These are phyloP conservation scores for Triplophysa dalaica DNA, from an alignment of 2,113 vertebrate species.

Conservation along the genomic window DNA sequence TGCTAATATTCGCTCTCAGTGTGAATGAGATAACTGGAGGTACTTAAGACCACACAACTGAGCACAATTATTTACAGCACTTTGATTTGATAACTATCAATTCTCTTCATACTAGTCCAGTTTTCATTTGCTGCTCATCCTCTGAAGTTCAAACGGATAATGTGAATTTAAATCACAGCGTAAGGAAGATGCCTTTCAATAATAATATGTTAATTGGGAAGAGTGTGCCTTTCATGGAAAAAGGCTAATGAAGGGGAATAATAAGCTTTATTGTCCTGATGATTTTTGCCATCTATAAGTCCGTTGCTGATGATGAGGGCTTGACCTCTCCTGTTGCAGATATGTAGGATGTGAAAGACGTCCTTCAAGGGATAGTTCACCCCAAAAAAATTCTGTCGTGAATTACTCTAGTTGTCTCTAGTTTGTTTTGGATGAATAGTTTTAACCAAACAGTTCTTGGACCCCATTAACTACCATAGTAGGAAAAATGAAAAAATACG, in stretches of 20 bases:
- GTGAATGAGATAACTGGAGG: conserved; percentile 3
- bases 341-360: conserved; percentile 33
- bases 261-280: conserved; percentile 40
- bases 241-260: conserved; percentile 47
- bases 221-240: conserved; percentile 29
- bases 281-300: conserved; percentile 45
- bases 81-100: conserved; percentile 62
- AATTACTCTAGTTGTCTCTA: no score
- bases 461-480: no score
- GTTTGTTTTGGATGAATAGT: no score
- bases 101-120: conserved; percentile 52
- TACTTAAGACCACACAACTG: conserved; percentile 49
- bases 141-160: conserved; percentile 46
- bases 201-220: conserved; percentile 48
- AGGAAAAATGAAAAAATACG: no score
- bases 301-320: conserved; percentile 37
- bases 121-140: conserved; percentile 43
- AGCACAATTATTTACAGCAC: conserved; percentile 61
- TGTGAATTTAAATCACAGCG: conserved; percentile 37
- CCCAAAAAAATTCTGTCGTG: no score
- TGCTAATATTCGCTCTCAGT: neutral
- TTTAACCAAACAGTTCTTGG: no score
- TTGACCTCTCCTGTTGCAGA: conserved; percentile 17
- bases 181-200: conserved; percentile 40
- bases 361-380: neutral